Evolutionary conservation across 2,888 invertebrate species (phyloP).

Genomic region (Trissolcus japonicus): DNA sequence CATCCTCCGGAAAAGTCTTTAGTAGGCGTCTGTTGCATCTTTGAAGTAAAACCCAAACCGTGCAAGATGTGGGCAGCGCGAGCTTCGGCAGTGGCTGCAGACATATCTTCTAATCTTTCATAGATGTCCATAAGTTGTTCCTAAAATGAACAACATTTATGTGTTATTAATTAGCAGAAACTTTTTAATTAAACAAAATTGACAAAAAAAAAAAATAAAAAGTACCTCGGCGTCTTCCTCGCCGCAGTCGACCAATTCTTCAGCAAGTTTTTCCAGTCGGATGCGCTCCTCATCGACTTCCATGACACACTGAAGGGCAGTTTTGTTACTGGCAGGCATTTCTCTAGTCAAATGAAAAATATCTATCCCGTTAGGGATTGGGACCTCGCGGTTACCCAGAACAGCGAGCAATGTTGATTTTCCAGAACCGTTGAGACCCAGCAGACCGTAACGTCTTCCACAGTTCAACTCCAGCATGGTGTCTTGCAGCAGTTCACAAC

Average conservation of each 20-base stretch:
- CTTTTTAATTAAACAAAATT: no score
- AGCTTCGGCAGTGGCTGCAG: constrained; percentile 95
- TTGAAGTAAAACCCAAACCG: constrained; percentile 94
- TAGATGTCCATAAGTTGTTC: constrained; percentile 98
- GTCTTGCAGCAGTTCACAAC: constrained; percentile 96
- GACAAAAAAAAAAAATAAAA: constrained; percentile 2
- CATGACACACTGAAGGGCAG: constrained; percentile 97
- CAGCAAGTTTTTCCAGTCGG: constrained; percentile 91
- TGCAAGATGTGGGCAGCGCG: constrained; percentile 96
- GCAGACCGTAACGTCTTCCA: constrained; percentile 95
- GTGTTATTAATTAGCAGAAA: no score
- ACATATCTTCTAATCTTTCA: constrained; percentile 97
- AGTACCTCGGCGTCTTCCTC: constrained; percentile 83
- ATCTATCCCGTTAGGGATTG: constrained; percentile 97
- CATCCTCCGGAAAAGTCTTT: constrained; percentile 96
- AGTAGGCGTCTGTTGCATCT: constrained; percentile 91
- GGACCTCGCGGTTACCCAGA: constrained; percentile 94
- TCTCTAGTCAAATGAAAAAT: constrained; percentile 98
- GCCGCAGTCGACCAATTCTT: constrained; percentile 89
- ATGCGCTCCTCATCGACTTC: constrained; percentile 96
- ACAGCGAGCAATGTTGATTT: constrained; percentile 96
- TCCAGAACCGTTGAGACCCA: constrained; percentile 99
- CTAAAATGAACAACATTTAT: no score
- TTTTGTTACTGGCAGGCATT: constrained; percentile 98
- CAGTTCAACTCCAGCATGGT: constrained; percentile 98